Evolutionary conservation across 23 tunicate genomes (phyloP).

Genomic region (Halocynthia aurantium): DNA sequence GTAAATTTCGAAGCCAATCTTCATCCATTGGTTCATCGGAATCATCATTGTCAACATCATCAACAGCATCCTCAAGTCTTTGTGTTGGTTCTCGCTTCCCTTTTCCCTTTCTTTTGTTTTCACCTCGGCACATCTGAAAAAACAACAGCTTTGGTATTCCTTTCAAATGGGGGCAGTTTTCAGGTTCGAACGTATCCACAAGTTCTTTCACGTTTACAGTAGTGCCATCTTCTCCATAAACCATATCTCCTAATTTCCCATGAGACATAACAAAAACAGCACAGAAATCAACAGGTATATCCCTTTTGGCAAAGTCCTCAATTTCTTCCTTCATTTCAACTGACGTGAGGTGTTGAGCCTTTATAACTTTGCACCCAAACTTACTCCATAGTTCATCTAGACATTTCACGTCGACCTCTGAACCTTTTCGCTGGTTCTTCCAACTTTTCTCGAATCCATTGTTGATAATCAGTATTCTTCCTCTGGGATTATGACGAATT

Average conservation of each 20-base stretch:
- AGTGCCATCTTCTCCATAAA: background rate
- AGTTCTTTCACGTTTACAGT: background rate
- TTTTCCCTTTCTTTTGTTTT: too few species aligned
- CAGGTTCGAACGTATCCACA: background rate
- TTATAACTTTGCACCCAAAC: too few species aligned
- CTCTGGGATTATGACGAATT: too few species aligned
- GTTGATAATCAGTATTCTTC: too few species aligned
- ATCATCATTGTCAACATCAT: background rate
- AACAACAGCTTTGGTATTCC: background rate
- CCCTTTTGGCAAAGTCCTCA: background rate
- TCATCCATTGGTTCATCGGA: background rate
- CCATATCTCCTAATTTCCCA: background rate
- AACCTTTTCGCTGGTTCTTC: too few species aligned
- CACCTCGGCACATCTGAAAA: conserved; percentile 14
- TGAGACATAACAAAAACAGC: conserved; percentile 5
- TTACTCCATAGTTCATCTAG: too few species aligned
- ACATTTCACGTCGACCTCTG: too few species aligned
- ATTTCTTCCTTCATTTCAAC: background rate
- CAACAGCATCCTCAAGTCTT: background rate
- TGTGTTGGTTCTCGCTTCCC: too few species aligned
- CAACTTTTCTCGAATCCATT: too few species aligned
- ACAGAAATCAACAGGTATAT: background rate
- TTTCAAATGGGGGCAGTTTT: background rate
- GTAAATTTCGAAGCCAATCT: background rate
- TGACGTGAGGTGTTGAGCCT: background rate